Evolutionary conservation across 2,888 invertebrate genomes (phyloP).

Genomic region (Idaea straminata): DNA sequence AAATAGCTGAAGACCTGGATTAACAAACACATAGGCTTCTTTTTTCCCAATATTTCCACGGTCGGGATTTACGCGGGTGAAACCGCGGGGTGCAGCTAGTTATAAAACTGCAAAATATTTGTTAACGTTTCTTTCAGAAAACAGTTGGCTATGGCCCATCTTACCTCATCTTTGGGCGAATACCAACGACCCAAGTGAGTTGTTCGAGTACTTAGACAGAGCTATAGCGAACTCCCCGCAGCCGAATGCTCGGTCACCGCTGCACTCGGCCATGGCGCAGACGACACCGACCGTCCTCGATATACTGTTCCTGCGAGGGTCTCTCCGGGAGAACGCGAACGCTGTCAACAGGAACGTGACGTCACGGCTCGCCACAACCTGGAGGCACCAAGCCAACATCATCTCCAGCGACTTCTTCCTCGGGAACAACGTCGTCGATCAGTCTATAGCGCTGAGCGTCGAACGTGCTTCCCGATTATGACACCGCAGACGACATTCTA

Average conservation of each 20-base stretch:
- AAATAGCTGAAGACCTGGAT: too few species aligned
- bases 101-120: too few species aligned
- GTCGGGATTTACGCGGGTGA: not conserved
- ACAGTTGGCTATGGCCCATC: slow-evolving; percentile 82
- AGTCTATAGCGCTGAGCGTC: slow-evolving; percentile 78
- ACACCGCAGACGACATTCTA: slow-evolving; percentile 50
- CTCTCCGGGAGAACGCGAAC: slow-evolving; percentile 83
- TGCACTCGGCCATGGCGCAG: slow-evolving; percentile 87
- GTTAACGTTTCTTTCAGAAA: slow-evolving; percentile 60
- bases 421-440: slow-evolving; percentile 85
- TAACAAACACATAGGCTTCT: too few species aligned
- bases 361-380: slow-evolving; percentile 83
- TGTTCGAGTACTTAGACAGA: slow-evolving; percentile 65
- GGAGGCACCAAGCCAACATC: slow-evolving; percentile 85
- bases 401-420: slow-evolving; percentile 87
- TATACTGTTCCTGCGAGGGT: slow-evolving; percentile 81
- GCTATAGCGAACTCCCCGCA: slow-evolving; percentile 63
- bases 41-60: not conserved
- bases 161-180: slow-evolving; percentile 84
- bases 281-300: slow-evolving; percentile 84
- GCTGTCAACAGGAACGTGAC: slow-evolving; percentile 85
- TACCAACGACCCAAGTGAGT: slow-evolving; percentile 60
- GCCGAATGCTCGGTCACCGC: slow-evolving; percentile 64
- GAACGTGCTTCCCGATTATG: slow-evolving; percentile 68
- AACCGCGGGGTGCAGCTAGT: not conserved